A percentile compares a stretch with the other conserved stretches of the same genome.
Evolutionary conservation across 1,140 invertebrate genomes (phyloP).

Genomic region (Drosophila littoralis): DNA sequence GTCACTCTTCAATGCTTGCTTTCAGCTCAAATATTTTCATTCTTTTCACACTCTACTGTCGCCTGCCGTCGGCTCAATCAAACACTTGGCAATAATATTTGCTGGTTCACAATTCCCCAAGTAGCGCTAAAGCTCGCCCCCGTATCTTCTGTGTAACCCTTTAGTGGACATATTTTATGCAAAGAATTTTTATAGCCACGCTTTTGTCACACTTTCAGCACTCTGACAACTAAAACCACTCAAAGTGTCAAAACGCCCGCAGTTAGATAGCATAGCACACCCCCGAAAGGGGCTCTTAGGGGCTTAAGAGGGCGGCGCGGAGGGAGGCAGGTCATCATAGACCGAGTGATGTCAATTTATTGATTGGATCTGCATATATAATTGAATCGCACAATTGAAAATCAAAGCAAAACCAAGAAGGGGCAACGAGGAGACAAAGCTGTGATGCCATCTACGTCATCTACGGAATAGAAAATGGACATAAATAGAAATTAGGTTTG

Average conservation of each 20-base stretch:
- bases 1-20: neutral
- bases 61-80: neutral
- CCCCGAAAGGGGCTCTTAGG: neutral
- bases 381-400: slow-evolving; percentile 55
- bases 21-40: slow-evolving; percentile 6
- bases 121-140: neutral
- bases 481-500: slow-evolving; percentile 8
- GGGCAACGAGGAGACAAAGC: neutral
- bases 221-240: slow-evolving; percentile 68
- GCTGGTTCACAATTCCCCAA: slow-evolving; percentile 26
- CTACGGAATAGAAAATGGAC: neutral
- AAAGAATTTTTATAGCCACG: slow-evolving; percentile 53
- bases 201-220: slow-evolving; percentile 30
- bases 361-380: slow-evolving; percentile 70
- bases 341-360: slow-evolving; percentile 35
- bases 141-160: neutral
- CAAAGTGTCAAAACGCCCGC: slow-evolving; percentile 65
- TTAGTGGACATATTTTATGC: slow-evolving; percentile 46
- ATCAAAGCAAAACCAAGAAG: slow-evolving; percentile 23
- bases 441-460: neutral
- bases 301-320: neutral
- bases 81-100: slow-evolving; percentile 39
- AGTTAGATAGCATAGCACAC: slow-evolving; percentile 8
- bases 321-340: slow-evolving; percentile 4
- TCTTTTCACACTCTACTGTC: neutral